These are phyloP conservation scores for Xestia ashworthii DNA, from an alignment of 2,888 invertebrate genomes.

Conservation along the genomic window DNA sequence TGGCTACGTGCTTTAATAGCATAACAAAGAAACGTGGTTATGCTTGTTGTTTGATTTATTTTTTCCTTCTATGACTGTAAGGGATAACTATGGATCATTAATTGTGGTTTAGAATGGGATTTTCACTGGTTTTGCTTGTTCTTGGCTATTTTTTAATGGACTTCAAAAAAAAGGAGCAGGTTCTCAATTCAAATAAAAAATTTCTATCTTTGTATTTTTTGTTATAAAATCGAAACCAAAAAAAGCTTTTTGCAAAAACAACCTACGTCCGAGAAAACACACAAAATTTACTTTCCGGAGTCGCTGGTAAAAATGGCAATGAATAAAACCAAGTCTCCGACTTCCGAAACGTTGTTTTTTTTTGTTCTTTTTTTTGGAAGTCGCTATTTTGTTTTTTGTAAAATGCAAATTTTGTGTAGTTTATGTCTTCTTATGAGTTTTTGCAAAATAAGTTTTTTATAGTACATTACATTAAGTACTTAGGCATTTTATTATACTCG, in stretches of 20 bases:
- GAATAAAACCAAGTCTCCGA: too few relatives aligned
- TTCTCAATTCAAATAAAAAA: too few relatives aligned
- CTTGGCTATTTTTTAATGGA: neutral
- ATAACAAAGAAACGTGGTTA: slow-evolving; percentile 37
- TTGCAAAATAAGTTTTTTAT: neutral
- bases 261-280: too few relatives aligned
- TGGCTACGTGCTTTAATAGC: slow-evolving; percentile 30
- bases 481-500: neutral
- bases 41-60: slow-evolving; percentile 11
- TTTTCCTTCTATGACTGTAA: slow-evolving; percentile 27
- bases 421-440: neutral
- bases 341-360: too few relatives aligned
- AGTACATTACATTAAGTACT: neutral
- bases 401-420: neutral
- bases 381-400: too few relatives aligned
- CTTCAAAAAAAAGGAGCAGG: too few relatives aligned
- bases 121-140: neutral
- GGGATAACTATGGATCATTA: neutral
- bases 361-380: too few relatives aligned
- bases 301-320: too few relatives aligned
- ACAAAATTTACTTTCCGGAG: too few relatives aligned
- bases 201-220: too few relatives aligned
- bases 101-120: neutral
- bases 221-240: too few relatives aligned
- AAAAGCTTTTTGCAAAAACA: too few relatives aligned